Evolutionary conservation across 2,888 invertebrate species (phyloP).

Genomic region (Xestia sexstrigata): DNA sequence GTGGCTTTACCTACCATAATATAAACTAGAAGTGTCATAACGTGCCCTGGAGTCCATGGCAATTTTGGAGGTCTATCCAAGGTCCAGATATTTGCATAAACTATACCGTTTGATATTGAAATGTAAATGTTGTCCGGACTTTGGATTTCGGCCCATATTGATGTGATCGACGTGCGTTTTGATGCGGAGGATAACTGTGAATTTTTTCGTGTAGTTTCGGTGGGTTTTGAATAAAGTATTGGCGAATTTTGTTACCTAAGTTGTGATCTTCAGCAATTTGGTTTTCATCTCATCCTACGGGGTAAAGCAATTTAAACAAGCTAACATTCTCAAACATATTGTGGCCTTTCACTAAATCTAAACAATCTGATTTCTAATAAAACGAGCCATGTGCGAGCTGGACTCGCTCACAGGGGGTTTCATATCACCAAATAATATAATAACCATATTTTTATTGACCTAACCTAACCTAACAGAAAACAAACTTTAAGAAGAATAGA

Average conservation of each 20-base stretch:
- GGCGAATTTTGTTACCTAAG: not conserved
- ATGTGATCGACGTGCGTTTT: constrained; percentile 50
- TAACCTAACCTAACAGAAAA: not conserved
- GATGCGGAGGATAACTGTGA: not conserved
- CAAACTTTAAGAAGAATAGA: not conserved
- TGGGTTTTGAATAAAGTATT: constrained; percentile 2
- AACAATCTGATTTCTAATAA: not conserved
- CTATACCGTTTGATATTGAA: constrained; percentile 69
- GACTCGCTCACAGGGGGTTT: not conserved
- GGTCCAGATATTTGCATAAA: constrained; percentile 68
- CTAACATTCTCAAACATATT: not conserved
- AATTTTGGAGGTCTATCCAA: constrained; percentile 52
- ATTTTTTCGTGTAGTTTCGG: not conserved
- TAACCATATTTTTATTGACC: too few relatives aligned
- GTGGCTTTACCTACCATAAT: constrained; percentile 25
- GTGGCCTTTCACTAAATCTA: not conserved
- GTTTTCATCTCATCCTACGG: not conserved
- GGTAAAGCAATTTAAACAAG: not conserved
- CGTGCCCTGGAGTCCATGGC: constrained; percentile 17
- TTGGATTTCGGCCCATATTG: constrained; percentile 33
- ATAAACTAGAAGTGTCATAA: constrained; percentile 42
- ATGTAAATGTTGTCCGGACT: constrained; percentile 66
- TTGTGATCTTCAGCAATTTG: not conserved
- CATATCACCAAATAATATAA: not conserved
- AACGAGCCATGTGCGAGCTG: not conserved